phyloP scores from a whole-genome alignment of 2,113 vertebrate species.

The Pollachius pollachius region DNA sequence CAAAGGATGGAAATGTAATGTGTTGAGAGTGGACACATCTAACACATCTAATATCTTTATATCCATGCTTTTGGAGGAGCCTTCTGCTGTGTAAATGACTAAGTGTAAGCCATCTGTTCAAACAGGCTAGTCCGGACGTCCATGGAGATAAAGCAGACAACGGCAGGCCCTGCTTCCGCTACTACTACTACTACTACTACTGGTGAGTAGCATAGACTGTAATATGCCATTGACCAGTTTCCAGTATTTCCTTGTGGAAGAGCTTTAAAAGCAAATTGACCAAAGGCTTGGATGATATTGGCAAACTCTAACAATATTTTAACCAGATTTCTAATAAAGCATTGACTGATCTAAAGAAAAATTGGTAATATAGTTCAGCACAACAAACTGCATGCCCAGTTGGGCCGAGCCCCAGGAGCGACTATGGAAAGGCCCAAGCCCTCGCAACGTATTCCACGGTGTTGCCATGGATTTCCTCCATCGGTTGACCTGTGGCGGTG shows the following conservation, averaged over 20 bases:
- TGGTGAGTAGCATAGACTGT: slow-evolving; percentile 51
- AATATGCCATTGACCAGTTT: slow-evolving; percentile 8
- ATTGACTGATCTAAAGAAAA: too few species aligned
- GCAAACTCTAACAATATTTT: too few species aligned
- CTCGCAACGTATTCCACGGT: too few species aligned
- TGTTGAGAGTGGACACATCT: slow-evolving; percentile 4
- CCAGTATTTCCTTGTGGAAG: background rate
- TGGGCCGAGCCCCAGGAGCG: too few species aligned
- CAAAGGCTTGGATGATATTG: too few species aligned
- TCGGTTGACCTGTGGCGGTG: too few species aligned
- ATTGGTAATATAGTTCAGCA: too few species aligned
- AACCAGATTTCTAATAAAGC: too few species aligned
- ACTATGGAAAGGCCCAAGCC: too few species aligned
- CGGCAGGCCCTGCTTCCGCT: slow-evolving; percentile 43
- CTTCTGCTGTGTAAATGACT: slow-evolving; percentile 37
- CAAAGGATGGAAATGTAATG: background rate
- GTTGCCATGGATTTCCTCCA: too few species aligned
- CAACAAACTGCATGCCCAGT: too few species aligned
- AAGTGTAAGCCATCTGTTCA: slow-evolving; percentile 58
- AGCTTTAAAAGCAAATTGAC: background rate
- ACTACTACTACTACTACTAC: slow-evolving; percentile 41
- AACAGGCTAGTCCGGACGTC: slow-evolving; percentile 66
- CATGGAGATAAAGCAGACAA: slow-evolving; percentile 62
- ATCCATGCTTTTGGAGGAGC: slow-evolving; percentile 10
- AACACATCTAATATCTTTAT: background rate